phyloP scores from a whole-genome alignment of 2,113 vertebrate genomes.

The Actinemys pallida region DNA sequence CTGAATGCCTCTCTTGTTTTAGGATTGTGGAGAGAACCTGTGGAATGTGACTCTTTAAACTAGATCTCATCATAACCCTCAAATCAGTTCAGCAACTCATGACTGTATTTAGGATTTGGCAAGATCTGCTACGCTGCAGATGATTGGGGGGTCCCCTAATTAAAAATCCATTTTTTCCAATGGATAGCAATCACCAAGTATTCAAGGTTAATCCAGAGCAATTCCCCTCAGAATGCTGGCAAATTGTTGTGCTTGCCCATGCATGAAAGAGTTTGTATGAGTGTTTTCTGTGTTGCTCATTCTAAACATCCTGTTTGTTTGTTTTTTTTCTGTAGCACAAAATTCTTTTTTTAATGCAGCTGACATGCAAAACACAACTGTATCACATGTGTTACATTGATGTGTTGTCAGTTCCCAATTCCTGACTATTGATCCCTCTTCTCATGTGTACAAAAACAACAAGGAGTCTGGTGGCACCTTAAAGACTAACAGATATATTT shows the following conservation, averaged over 20 bases:
- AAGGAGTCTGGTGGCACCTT: too few species aligned
- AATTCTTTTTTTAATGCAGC: slow-evolving; percentile 40
- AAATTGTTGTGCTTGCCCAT: slow-evolving; percentile 29
- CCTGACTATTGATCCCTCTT: slow-evolving; percentile 41
- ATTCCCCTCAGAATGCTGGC: background rate
- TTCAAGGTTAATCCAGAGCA: background rate
- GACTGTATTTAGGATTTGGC: background rate
- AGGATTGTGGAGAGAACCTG: background rate
- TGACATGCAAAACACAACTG: background rate
- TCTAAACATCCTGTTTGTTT: background rate
- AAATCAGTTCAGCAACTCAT: background rate
- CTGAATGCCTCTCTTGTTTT: background rate
- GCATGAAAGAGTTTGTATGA: background rate
- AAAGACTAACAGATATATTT: too few species aligned
- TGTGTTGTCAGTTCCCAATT: slow-evolving; percentile 26
- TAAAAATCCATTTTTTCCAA: too few species aligned
- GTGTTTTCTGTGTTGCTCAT: background rate
- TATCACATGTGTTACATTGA: slow-evolving; percentile 17
- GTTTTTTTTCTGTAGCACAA: background rate
- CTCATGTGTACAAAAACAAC: too few species aligned
- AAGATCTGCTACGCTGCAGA: background rate
- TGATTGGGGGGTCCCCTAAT: background rate
- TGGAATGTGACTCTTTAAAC: background rate
- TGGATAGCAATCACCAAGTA: background rate
- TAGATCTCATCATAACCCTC: background rate